Conservation (phyloP, 2,113 vertebrate genomes). For the Emydura subglobosa region DNA sequence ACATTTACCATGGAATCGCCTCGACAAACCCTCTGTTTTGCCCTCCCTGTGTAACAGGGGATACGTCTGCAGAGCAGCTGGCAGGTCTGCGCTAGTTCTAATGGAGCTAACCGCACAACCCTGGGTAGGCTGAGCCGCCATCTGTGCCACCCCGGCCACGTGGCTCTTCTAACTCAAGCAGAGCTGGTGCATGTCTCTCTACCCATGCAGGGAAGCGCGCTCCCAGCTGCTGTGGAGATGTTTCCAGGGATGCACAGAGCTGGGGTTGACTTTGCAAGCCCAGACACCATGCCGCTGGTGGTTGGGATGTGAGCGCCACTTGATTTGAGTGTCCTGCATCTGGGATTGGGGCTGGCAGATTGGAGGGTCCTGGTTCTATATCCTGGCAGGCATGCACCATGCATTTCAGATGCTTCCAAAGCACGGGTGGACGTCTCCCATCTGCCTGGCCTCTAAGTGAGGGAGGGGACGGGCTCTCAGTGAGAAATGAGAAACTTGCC, state of each 20-base stretch:
- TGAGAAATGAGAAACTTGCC: background rate
- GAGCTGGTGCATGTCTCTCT: background rate
- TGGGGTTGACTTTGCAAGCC: too few relatives aligned
- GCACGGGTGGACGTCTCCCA: fast-evolving
- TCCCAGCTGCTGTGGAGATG: background rate
- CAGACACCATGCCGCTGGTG: too few relatives aligned
- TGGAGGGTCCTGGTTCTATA: too few relatives aligned
- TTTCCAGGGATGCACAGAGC: too few relatives aligned
- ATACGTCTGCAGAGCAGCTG: background rate
- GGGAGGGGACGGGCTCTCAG: fast-evolving
- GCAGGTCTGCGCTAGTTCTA: background rate
- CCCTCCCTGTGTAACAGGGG: background rate
- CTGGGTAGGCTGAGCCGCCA: background rate
- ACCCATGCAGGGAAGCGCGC: background rate
- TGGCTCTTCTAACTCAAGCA: background rate
- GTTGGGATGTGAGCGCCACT: too few relatives aligned
- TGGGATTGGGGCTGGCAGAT: too few relatives aligned
- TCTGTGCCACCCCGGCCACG: background rate
- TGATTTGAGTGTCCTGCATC: background rate
- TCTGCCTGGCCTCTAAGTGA: background rate
- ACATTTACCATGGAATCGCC: fast-evolving
- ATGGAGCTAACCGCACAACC: background rate
- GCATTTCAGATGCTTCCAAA: fast-evolving
- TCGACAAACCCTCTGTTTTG: fast-evolving
- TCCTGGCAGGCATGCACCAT: too few relatives aligned